Evolutionary conservation across 2,113 vertebrate genomes (phyloP).

Genomic region (Lamprologus speciosus): DNA sequence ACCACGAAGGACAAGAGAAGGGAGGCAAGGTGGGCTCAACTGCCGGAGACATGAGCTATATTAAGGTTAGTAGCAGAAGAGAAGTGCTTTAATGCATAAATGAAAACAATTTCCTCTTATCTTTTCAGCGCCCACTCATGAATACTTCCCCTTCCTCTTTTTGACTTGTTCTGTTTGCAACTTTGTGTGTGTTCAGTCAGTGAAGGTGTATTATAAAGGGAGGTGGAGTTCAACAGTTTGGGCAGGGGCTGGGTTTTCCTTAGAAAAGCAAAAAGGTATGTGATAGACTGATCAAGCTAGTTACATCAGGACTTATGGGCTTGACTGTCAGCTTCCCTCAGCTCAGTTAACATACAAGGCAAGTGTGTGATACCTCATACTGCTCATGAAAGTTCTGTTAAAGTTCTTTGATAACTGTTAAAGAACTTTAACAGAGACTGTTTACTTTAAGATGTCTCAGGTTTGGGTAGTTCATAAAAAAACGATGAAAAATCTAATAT

Average conservation of each 20-base stretch:
- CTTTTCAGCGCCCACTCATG: not conserved
- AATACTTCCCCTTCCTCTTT: constrained; percentile 26
- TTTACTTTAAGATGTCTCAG: not conserved
- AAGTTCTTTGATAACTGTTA: not conserved
- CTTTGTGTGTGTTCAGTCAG: not conserved
- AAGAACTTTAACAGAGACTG: not conserved
- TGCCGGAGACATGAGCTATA: constrained; percentile 48
- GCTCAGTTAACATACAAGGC: not conserved
- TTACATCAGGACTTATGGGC: not conserved
- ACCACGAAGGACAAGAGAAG: not conserved
- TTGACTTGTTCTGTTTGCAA: not conserved
- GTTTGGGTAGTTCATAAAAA: not conserved
- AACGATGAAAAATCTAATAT: not conserved
- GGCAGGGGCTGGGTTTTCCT: not conserved
- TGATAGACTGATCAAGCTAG: not conserved
- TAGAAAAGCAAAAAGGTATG: not conserved
- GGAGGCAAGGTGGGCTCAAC: constrained; percentile 21
- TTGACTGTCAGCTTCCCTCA: not conserved
- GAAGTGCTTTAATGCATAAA: not conserved
- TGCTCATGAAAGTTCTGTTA: not conserved
- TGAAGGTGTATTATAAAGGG: not conserved
- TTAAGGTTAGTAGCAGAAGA: constrained; percentile 70
- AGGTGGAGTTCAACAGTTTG: not conserved
- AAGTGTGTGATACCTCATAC: not conserved
- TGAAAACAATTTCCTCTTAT: constrained; percentile 26